Base-by-base conservation (phyloP, 2,113 vertebrate species). In the Urocolius indicus region DNA sequence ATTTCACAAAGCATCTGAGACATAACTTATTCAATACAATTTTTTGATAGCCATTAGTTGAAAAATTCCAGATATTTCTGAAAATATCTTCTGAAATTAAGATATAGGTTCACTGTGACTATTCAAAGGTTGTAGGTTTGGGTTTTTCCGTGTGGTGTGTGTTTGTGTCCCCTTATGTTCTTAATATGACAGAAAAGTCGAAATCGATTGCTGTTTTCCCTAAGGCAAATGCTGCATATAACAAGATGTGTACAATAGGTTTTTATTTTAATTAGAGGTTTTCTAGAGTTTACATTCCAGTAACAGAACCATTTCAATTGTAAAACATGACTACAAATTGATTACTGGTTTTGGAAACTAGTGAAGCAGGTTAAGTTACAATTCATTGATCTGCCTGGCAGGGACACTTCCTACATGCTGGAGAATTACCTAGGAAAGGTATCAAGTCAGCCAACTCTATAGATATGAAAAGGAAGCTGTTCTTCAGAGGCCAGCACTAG, bases 251-350 rank as follows among this genome's bases (percentile, higher is more conserved):
- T 68, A 63, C 71, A 95, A 95, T 9, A 79, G 26, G 73, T 73
- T 78, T 93, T 55, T 30, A 77, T 92, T 97, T 96, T 91, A 96
- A 95, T 93, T 96, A 78, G 52, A 71, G 13, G 4, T 91, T 95
- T 95, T 84, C 58, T 89, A 82, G 52, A 67, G 57, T 4, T 89
- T 29, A 46, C 77, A 63, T 77, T 91, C 13, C 54, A 67, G 30
- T 87, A 93, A 91, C 27, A 87, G n/a, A 94, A 89, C 15, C 9
- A 67, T 87, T 94, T 89, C 23, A 85, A n/a, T 73, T 85, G 26
- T 76, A 88, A 84, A 90, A 63, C 10, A 69, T 66, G 36, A 76
- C 38, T 81, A 79, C 41, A 78, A 93, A 75, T 43, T 55, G 27
- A 90, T 61, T 74, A 36, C 61, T 83, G 51, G 13, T 75, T 84